A percentile compares a stretch with the other conserved stretches of the same genome.
phyloP scores from a whole-genome alignment of 2,113 vertebrate species.

The Syngnathus floridae region DNA sequence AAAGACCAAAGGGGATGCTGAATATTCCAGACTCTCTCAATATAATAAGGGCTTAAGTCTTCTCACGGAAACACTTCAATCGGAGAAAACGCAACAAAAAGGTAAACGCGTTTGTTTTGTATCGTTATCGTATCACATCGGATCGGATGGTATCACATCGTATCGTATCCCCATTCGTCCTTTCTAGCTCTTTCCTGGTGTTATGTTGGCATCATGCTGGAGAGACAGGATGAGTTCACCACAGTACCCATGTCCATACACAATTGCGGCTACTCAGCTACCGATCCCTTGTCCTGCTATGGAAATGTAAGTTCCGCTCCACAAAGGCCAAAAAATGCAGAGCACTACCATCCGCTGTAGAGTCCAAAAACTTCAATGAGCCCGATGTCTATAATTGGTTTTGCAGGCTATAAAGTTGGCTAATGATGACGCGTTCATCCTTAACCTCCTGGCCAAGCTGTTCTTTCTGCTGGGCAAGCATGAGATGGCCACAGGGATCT shows the following conservation, averaged over 20 bases:
- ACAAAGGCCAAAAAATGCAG: neutral
- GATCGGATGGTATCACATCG: neutral
- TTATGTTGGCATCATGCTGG: constrained; percentile 78
- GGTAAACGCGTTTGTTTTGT: constrained; percentile 48
- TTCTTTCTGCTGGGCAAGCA: constrained; percentile 75
- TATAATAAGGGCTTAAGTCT: constrained; percentile 77
- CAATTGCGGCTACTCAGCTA: constrained; percentile 76
- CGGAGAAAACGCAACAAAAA: constrained; percentile 67
- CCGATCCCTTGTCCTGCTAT: constrained; percentile 73
- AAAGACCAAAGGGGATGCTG: constrained; percentile 66
- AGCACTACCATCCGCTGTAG: neutral
- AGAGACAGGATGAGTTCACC: constrained; percentile 73
- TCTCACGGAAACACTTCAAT: constrained; percentile 72
- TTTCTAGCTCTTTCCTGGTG: constrained; percentile 75
- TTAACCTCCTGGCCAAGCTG: constrained; percentile 72
- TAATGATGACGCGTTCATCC: constrained; percentile 64
- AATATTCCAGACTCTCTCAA: constrained; percentile 67
- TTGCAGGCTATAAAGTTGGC: constrained; percentile 72
- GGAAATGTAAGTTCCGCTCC: constrained; percentile 67
- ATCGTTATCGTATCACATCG: neutral
- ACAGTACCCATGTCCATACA: constrained; percentile 73
- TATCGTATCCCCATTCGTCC: neutral
- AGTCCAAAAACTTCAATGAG: neutral
- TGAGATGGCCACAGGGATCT: constrained; percentile 76
- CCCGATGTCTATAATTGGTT: neutral